A percentile compares a stretch with the other conserved stretches of the same genome.
These are phyloP conservation scores for Drosophila cognata DNA, from an alignment of 2,888 invertebrate species.

Conservation along the genomic window DNA sequence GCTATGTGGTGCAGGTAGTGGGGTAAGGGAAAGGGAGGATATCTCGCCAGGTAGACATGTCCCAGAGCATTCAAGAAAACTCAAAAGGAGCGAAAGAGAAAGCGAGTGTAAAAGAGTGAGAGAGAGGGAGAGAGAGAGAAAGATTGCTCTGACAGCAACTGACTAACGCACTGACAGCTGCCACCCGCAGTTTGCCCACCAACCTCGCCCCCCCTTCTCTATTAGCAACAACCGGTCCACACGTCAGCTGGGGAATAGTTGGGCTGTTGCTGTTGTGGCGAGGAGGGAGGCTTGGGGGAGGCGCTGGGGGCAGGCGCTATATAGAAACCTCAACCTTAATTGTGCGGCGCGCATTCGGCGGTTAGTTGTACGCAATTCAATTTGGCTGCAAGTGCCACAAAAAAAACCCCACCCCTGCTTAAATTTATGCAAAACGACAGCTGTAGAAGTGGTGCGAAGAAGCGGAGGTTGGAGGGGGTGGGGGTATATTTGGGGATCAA, in stretches of 20 bases:
- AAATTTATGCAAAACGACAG: constrained; percentile 66
- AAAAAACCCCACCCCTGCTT: neutral
- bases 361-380: constrained; percentile 79
- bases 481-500: neutral
- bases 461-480: neutral
- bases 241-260: constrained; percentile 29
- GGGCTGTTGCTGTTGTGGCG: neutral
- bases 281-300: neutral
- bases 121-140: neutral
- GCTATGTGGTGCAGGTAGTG: constrained; percentile 9
- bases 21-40: neutral
- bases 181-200: constrained; percentile 66
- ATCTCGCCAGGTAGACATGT: constrained; percentile 50
- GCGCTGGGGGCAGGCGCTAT: constrained; percentile 10
- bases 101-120: neutral
- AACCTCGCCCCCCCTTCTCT: neutral
- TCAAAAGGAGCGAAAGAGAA: neutral
- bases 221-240: constrained; percentile 7
- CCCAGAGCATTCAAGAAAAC: constrained; percentile 32
- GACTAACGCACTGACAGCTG: constrained; percentile 79
- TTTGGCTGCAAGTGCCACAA: constrained; percentile 69
- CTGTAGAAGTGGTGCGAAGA: neutral
- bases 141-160: constrained; percentile 69
- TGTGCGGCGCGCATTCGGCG: constrained; percentile 79
- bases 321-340: constrained; percentile 76